phyloP scores from a whole-genome alignment of 1,140 invertebrate species.

The Drosophila navojoa region DNA sequence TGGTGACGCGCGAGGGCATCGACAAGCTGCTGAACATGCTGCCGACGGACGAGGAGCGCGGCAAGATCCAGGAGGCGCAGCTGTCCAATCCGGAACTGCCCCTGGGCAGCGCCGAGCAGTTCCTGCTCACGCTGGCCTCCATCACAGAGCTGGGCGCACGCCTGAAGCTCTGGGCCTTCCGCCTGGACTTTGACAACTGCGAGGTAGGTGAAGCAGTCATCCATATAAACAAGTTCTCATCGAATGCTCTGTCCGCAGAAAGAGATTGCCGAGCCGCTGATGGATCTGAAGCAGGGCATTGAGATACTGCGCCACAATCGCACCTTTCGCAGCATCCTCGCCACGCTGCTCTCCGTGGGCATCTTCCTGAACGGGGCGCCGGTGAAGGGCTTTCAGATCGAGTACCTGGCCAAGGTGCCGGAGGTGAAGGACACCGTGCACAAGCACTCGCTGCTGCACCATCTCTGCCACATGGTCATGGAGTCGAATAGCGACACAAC shows the following conservation, averaged over 20 bases:
- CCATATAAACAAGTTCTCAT: not conserved
- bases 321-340: constrained; percentile 97
- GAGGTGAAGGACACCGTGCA: constrained; percentile 99
- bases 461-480: constrained; percentile 98
- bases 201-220: constrained; percentile 88
- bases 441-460: constrained; percentile 98
- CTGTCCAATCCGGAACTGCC: constrained; percentile 95
- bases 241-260: constrained; percentile 84
- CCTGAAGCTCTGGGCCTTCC: constrained; percentile 99
- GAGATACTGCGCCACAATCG: constrained; percentile 94
- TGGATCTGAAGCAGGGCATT: constrained; percentile 98
- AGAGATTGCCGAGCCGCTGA: constrained; percentile 99
- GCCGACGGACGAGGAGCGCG: constrained; percentile 98
- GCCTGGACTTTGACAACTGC: constrained; percentile 98
- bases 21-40: constrained; percentile 99
- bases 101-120: constrained; percentile 98
- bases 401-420: constrained; percentile 97
- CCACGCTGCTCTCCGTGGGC: constrained; percentile 96
- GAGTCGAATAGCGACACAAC: constrained; percentile 97
- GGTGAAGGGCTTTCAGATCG: constrained; percentile 98
- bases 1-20: constrained; percentile 99
- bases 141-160: constrained; percentile 97
- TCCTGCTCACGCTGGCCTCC: constrained; percentile 96
- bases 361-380: constrained; percentile 98
- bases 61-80: constrained; percentile 98